A percentile compares a stretch with the other conserved stretches of the same genome.
Evolutionary conservation across 1,140 invertebrate genomes (phyloP).

Genomic region (Amyelois transitella): DNA sequence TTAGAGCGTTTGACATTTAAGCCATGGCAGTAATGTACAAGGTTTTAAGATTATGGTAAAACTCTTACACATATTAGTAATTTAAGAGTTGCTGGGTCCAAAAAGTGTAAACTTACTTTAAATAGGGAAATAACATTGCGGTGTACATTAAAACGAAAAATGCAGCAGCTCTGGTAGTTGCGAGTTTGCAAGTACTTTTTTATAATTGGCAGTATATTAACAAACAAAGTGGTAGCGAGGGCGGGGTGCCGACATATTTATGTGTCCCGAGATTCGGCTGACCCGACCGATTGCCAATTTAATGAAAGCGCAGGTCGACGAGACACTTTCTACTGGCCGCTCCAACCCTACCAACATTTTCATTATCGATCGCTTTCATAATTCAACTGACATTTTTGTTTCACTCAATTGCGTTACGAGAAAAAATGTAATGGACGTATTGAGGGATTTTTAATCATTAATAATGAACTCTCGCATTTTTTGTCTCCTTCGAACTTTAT

Average conservation of each 20-base stretch:
- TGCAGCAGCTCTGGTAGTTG: slow-evolving; percentile 27
- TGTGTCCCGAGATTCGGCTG: slow-evolving; percentile 44
- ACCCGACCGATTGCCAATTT: slow-evolving; percentile 54
- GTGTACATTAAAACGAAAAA: not conserved
- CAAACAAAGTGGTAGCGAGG: slow-evolving; percentile 61
- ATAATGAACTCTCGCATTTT: slow-evolving; percentile 11
- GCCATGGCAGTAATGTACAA: too few species aligned
- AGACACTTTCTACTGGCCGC: slow-evolving; percentile 65
- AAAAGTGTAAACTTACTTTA: too few species aligned
- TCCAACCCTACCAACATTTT: slow-evolving; percentile 58
- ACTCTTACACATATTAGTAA: too few species aligned
- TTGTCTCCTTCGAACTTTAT: not conserved
- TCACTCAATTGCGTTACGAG: slow-evolving; percentile 37
- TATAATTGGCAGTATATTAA: slow-evolving; percentile 73
- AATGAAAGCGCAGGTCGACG: slow-evolving; percentile 60
- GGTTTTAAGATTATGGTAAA: too few species aligned
- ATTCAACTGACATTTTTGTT: slow-evolving; percentile 57
- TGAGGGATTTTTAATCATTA: slow-evolving; percentile 22
- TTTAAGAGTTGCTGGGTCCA: too few species aligned
- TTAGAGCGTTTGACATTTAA: too few species aligned
- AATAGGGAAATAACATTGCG: not conserved
- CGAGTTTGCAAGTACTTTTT: slow-evolving; percentile 65
- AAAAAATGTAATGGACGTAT: slow-evolving; percentile 23
- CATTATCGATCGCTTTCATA: slow-evolving; percentile 68
- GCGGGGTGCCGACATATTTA: slow-evolving; percentile 64